phyloP scores from a whole-genome alignment of 1,140 invertebrate species.

The Geopemphigus sp. region DNA sequence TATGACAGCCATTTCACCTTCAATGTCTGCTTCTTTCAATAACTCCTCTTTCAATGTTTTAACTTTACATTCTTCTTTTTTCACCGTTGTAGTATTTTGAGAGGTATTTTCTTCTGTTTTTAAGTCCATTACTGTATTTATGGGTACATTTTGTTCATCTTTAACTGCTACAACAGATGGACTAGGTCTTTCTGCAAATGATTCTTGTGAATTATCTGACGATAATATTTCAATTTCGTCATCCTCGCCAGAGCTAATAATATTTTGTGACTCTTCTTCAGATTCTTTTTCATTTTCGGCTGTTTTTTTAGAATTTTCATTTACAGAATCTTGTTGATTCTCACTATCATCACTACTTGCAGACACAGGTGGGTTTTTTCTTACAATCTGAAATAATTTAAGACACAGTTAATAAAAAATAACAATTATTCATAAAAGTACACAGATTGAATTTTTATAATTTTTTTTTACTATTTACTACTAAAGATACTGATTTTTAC shows the following conservation, averaged over 20 bases:
- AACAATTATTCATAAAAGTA: neutral
- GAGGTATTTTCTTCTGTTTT: conserved; percentile 8
- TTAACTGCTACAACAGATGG: neutral
- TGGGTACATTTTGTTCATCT: neutral
- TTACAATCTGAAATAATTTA: conserved; percentile 26
- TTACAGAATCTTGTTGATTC: conserved; percentile 1
- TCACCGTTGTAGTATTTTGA: neutral
- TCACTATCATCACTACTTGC: conserved; percentile 18
- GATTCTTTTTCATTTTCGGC: conserved; percentile 22
- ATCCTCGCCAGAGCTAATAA: neutral
- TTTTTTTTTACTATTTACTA: no score
- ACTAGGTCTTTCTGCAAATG: neutral
- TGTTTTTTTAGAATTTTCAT: neutral
- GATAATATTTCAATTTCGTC: neutral
- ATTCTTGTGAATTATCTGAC: neutral
- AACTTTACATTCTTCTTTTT: neutral
- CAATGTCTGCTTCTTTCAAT: neutral
- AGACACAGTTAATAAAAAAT: neutral
- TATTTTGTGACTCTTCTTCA: conserved; percentile 7
- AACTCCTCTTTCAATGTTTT: conserved; percentile 38
- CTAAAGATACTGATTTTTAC: no score
- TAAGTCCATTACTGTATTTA: conserved; percentile 18
- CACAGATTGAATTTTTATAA: no score
- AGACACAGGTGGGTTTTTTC: neutral
- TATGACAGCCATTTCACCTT: neutral